A percentile compares a stretch with the other conserved stretches of the same genome.
phyloP scores from a whole-genome alignment of 1,140 invertebrate species.

The Pachyrhynchus sulphureomaculatus region DNA sequence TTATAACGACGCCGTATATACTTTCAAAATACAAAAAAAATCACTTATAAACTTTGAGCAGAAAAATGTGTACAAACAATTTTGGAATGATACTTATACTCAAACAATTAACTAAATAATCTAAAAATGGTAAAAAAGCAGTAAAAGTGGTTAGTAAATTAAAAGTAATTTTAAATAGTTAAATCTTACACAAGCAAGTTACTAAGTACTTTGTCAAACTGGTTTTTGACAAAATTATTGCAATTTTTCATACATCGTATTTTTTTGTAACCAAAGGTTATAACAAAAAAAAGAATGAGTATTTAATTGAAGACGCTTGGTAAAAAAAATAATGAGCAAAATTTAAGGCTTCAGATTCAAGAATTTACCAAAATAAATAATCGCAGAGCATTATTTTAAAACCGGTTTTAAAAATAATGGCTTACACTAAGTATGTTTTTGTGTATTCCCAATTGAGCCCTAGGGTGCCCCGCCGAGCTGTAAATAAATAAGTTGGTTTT shows the following conservation, averaged over 20 bases:
- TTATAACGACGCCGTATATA: neutral
- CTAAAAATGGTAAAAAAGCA: neutral
- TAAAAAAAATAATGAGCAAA: too few species aligned
- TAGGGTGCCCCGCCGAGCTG: too few species aligned
- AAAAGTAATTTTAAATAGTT: neutral
- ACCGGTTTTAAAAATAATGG: too few species aligned
- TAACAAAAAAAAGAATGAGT: neutral
- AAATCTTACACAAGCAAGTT: neutral
- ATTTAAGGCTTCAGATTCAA: too few species aligned
- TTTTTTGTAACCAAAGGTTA: neutral
- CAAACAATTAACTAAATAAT: neutral
- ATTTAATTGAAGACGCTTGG: neutral
- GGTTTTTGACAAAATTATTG: neutral
- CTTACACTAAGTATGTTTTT: too few species aligned
- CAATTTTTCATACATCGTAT: neutral
- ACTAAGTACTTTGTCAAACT: neutral
- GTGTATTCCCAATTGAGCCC: too few species aligned
- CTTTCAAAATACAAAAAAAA: conserved; percentile 6
- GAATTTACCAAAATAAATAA: too few species aligned
- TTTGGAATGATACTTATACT: too few species aligned
- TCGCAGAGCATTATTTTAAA: too few species aligned
- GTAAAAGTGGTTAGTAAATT: neutral
- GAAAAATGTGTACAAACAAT: neutral
- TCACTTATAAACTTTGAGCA: conserved; percentile 1
- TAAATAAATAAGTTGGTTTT: too few species aligned